Conservation (phyloP, 2,113 vertebrate species). For the Choloepus hoffmanni region DNA sequence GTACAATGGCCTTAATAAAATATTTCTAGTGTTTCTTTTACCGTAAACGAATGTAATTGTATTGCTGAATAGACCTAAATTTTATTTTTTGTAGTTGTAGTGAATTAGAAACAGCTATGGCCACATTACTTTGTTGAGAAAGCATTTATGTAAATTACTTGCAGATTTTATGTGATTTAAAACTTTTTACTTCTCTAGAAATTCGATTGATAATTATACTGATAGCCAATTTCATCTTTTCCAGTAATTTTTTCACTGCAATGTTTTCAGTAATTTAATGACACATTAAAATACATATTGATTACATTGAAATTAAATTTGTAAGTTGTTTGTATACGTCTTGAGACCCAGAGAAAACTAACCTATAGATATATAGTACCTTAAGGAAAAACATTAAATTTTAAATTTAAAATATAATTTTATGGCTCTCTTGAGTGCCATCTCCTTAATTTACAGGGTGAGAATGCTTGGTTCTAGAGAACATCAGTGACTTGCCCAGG, state of each 20-base stretch:
- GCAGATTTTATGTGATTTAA: neutral
- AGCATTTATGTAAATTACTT: slow-evolving; percentile 30
- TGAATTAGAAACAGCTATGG: neutral
- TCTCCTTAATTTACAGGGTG: neutral
- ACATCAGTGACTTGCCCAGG: fast-evolving
- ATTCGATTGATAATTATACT: slow-evolving; percentile 27
- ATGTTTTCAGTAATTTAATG: neutral
- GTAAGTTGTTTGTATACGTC: neutral
- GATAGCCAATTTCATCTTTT: neutral
- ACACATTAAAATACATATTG: slow-evolving; percentile 1
- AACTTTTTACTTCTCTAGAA: slow-evolving; percentile 3
- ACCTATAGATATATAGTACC: neutral
- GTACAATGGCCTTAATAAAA: neutral
- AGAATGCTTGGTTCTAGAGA: neutral
- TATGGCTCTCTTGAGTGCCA: neutral
- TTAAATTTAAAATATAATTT: neutral
- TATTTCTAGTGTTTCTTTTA: neutral
- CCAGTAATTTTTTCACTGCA: neutral
- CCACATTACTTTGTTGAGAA: neutral
- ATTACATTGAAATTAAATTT: slow-evolving; percentile 9
- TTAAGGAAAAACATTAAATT: neutral
- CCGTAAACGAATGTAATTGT: neutral
- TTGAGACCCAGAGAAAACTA: neutral
- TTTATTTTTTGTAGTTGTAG: neutral
- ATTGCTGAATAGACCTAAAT: neutral